phyloP scores from a whole-genome alignment of 2,113 vertebrate species.

The Oxyruncus cristatus region DNA sequence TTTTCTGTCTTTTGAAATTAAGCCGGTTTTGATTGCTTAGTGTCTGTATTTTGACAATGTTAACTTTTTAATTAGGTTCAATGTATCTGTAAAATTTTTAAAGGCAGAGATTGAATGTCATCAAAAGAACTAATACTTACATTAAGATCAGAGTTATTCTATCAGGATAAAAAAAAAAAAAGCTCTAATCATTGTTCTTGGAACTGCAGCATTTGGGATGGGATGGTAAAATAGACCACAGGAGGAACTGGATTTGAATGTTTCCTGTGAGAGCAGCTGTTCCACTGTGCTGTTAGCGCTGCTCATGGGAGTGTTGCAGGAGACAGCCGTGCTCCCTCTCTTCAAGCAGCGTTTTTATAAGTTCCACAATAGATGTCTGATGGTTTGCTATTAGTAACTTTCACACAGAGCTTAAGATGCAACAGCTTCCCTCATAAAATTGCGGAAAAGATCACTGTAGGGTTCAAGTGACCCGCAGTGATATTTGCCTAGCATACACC shows the following conservation, averaged over 20 bases:
- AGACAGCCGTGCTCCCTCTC: neutral
- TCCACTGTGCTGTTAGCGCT: neutral
- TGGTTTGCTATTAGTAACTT: neutral
- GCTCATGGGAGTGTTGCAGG: neutral
- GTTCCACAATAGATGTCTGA: neutral
- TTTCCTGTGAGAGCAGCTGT: neutral
- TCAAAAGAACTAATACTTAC: neutral
- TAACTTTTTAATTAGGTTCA: neutral
- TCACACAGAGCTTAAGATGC: neutral
- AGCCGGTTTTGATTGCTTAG: neutral
- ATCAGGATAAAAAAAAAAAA: neutral
- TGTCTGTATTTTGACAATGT: neutral
- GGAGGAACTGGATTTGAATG: neutral
- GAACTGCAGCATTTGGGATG: neutral
- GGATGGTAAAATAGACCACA: neutral
- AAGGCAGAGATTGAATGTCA: neutral
- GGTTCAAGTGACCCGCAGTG: neutral
- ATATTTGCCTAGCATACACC: neutral
- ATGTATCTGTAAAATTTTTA: neutral
- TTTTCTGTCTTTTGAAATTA: neutral
- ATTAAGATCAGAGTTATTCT: neutral
- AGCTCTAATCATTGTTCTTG: neutral
- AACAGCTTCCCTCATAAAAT: neutral
- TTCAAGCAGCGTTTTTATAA: neutral
- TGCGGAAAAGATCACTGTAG: neutral